These are phyloP conservation scores for Pogonognathellus flavescens DNA, from an alignment of 1,140 invertebrate species.

Conservation along the genomic window DNA sequence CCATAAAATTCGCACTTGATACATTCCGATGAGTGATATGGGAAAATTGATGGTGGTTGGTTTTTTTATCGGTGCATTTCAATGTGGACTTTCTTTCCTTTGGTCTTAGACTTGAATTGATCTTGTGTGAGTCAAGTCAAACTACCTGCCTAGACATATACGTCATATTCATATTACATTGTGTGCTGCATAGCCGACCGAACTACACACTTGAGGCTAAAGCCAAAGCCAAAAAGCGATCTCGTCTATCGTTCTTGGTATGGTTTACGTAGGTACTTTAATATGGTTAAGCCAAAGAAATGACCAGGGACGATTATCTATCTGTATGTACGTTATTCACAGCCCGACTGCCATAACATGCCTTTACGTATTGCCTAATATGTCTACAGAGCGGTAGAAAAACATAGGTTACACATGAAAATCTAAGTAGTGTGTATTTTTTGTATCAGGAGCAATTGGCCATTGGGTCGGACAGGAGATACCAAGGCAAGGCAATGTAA, in stretches of 20 bases:
- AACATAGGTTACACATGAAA: constrained; percentile 39
- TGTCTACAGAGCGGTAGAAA: constrained; percentile 34
- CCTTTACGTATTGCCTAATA: constrained; percentile 15
- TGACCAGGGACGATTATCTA: not conserved
- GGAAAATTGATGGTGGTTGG: constrained; percentile 44
- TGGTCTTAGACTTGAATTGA: not conserved
- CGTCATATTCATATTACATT: not conserved
- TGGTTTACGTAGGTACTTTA: constrained; percentile 23
- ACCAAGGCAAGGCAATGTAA: not conserved
- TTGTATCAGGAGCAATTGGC: constrained; percentile 44
- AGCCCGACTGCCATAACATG: not conserved
- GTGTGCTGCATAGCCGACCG: not conserved
- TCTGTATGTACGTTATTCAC: not conserved
- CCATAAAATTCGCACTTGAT: constrained; percentile 57
- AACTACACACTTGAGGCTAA: constrained; percentile 13
- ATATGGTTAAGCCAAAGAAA: constrained; percentile 14
- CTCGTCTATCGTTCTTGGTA: not conserved
- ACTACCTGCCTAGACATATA: constrained; percentile 2
- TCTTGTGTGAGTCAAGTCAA: not conserved
- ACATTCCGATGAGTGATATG: constrained; percentile 50
- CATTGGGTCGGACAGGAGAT: constrained; percentile 21
- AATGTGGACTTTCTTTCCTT: constrained; percentile 30
- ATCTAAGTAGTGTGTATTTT: constrained; percentile 43
- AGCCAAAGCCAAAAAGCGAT: not conserved
- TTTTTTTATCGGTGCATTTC: constrained; percentile 27